phyloP scores from a whole-genome alignment of 2,113 vertebrate species.

The Urocynchramus pylzowi region DNA sequence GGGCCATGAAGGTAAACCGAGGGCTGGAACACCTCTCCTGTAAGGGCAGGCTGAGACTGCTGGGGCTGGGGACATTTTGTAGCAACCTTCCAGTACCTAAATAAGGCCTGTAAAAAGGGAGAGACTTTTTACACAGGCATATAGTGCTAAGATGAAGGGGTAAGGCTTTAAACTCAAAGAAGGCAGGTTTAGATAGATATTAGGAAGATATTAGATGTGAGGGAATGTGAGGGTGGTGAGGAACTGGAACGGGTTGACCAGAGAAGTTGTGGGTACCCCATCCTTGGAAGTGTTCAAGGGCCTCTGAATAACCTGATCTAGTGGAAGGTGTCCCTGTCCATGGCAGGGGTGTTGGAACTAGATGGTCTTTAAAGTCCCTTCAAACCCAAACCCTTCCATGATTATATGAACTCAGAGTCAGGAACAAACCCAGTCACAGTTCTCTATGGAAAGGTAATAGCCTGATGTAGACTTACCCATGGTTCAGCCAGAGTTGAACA shows the following conservation, averaged over 20 bases:
- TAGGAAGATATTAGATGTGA: no score
- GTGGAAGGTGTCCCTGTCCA: neutral
- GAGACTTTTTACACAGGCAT: neutral
- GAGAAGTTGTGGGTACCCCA: neutral
- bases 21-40: neutral
- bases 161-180: neutral
- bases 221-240: neutral
- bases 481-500: neutral
- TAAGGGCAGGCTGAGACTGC: neutral
- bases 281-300: neutral
- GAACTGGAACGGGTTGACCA: neutral
- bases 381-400: neutral
- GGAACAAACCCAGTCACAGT: neutral
- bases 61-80: neutral
- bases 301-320: neutral
- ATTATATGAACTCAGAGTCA: neutral
- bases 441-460: neutral
- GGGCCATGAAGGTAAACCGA: neutral
- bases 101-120: neutral
- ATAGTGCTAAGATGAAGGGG: neutral
- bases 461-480: accelerated
- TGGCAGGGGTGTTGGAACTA: accelerated
- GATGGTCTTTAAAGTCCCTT: neutral
- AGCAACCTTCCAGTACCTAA: neutral
- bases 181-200: neutral